Evolutionary conservation across 2,113 vertebrate genomes (phyloP), one percentile per base, ranked within the genome.

Genomic region (Chascanopsetta lugubris): DNA sequence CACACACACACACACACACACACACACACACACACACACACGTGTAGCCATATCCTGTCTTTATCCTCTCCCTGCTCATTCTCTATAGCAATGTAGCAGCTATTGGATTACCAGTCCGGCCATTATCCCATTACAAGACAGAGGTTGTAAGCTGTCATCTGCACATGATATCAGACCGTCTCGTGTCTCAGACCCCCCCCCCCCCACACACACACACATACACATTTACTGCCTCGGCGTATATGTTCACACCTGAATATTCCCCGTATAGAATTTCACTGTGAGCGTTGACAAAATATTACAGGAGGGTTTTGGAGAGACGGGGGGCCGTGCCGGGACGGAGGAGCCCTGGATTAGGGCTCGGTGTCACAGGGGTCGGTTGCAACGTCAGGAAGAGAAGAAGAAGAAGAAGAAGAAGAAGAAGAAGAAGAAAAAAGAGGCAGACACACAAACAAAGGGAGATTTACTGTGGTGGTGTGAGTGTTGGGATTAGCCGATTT

Each of bases 61-160:
- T 36, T 36, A 58, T 70, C 81, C 72, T 60, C 68, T 72, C 57
- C n/a, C 64, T 34, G 53, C 51, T 66, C 26, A 43, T 61, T 73
- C 56, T 66, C 8, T 26, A 57, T 18, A 64, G 75, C 54, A 29
- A 6, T 58, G 36, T 32, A 73, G 64, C 51, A 6, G 61, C 54
- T 75, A 68, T 81, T 64, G 77, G 73, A 74, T 88, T 88, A 86
- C 73, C 61, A 27, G 22, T 7, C 51, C 50, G 67, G 43, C 71
- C 49, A 15, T 88, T 77, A 87, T 90, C 82, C 69, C 43, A 73
- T 89, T 84, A 84, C 79, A 30, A 30, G 55, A 69, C 66, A 79
- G 47, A 67, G 71, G 69, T 72, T 75, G 74, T 79, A 72, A 67
- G 58, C 74, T 72, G 71, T 81, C 51, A 53, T 75, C 58, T 77